Conservation (phyloP, 2,888 invertebrate genomes). For the Cantharis flavilabris region DNA sequence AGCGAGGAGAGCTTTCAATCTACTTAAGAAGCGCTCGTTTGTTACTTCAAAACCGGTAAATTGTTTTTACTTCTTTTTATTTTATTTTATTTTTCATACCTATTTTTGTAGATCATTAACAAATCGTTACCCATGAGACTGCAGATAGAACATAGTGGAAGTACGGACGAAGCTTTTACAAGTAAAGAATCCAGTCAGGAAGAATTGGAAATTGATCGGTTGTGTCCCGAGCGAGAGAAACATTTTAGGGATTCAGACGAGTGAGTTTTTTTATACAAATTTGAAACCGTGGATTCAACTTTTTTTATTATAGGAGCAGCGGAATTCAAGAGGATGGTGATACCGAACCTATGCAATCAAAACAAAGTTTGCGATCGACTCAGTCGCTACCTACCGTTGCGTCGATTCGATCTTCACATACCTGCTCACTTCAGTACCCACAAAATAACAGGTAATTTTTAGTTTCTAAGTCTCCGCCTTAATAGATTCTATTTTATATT, state of each 20-base stretch:
- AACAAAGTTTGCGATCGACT: conserved; percentile 51
- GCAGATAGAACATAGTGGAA: conserved; percentile 43
- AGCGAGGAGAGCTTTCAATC: conserved; percentile 56
- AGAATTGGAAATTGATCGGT: conserved; percentile 50
- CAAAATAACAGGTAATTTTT: conserved; percentile 26
- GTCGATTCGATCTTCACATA: conserved; percentile 36
- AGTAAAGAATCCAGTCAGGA: conserved; percentile 63
- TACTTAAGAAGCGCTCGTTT: conserved; percentile 12
- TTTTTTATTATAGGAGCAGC: conserved; percentile 55
- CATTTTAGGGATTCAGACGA: conserved; percentile 50
- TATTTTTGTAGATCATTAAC: conserved; percentile 40
- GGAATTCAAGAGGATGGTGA: conserved; percentile 63
- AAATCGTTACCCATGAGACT: conserved; percentile 52
- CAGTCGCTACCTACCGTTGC: conserved; percentile 55
- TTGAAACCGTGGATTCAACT: neutral
- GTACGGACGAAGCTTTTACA: conserved; percentile 59
- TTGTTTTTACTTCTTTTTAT: neutral
- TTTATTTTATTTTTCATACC: neutral
- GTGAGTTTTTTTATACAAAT: conserved; percentile 42
- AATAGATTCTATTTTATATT: too few species aligned
- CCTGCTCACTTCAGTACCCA: conserved; percentile 20
- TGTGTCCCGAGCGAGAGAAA: conserved; percentile 39
- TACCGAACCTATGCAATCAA: conserved; percentile 52
- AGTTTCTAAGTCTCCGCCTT: neutral
- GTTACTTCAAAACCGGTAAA: conserved; percentile 18